phyloP scores from a whole-genome alignment of 2,113 vertebrate genomes.

The Protobothrops mucrosquamatus region DNA sequence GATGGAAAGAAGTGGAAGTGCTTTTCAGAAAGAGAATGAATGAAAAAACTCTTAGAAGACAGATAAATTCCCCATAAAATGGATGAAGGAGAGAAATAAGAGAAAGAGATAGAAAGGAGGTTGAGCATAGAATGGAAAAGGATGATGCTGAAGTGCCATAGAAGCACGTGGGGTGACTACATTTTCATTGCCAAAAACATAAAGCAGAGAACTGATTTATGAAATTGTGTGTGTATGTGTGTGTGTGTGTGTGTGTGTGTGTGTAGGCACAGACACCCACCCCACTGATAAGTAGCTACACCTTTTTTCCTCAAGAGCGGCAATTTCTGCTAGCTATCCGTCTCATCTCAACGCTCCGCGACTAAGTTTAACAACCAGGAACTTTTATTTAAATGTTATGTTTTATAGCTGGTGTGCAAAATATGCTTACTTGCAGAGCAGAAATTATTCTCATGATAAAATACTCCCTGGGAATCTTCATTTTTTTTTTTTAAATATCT shows the following conservation, averaged over 20 bases:
- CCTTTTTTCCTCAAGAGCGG: slow-evolving; percentile 46
- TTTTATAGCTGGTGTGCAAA: slow-evolving; percentile 45
- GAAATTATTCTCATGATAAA: slow-evolving; percentile 48
- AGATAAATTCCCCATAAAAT: no score
- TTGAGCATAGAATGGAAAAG: no score
- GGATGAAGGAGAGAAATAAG: no score
- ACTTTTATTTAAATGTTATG: slow-evolving; percentile 31
- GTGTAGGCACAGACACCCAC: not conserved
- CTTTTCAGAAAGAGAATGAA: no score
- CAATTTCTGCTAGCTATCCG: slow-evolving; percentile 1
- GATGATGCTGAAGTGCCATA: no score
- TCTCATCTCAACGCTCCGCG: slow-evolving; percentile 15
- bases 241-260: no score
- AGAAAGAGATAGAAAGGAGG: no score
- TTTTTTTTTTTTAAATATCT: slow-evolving; percentile 32
- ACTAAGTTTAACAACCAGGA: slow-evolving; percentile 38
- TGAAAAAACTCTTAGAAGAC: no score
- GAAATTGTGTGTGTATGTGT: slow-evolving; percentile 14
- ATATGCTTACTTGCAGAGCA: slow-evolving; percentile 44
- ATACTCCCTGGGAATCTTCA: slow-evolving; percentile 40
- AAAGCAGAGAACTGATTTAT: slow-evolving; percentile 35
- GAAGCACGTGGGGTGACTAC: no score
- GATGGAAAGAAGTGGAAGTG: no score
- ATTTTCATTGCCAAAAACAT: no score
- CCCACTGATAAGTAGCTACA: slow-evolving; percentile 39